phyloP scores from a whole-genome alignment of 1,140 invertebrate species.

The Coboldia fuscipes region DNA sequence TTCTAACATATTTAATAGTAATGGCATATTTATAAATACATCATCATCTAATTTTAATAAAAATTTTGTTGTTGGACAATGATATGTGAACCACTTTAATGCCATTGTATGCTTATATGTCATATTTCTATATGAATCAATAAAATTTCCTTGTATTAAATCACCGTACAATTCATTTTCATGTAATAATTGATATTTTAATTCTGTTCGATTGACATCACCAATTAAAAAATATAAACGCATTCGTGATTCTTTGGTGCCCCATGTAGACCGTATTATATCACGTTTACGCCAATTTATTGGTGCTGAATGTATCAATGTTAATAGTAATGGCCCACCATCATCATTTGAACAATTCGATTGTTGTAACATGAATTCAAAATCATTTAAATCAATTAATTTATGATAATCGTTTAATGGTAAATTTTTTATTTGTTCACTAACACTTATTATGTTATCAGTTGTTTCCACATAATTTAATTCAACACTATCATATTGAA shows the following conservation, averaged over 20 bases:
- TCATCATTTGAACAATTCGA: conserved; percentile 21
- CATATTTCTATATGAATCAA: conserved; percentile 62
- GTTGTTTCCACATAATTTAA: no score
- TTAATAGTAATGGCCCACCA: conserved; percentile 24
- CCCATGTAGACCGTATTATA: conserved; percentile 47
- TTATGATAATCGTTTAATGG: conserved; percentile 20
- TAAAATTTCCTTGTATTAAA: conserved; percentile 57
- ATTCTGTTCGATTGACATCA: conserved; percentile 15
- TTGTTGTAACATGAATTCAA: conserved; percentile 31
- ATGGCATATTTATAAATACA: conserved; percentile 49
- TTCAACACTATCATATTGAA: no score
- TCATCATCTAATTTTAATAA: conserved; percentile 62
- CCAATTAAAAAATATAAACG: conserved; percentile 50
- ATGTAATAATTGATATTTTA: conserved; percentile 25
- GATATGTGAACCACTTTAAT: conserved; percentile 56
- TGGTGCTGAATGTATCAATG: conserved; percentile 46
- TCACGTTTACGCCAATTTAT: conserved; percentile 33
- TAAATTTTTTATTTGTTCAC: no score
- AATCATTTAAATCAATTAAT: conserved; percentile 32
- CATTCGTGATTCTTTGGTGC: conserved; percentile 18
- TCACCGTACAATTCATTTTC: conserved; percentile 42
- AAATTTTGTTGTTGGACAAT: conserved; percentile 44
- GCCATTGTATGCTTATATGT: conserved; percentile 73
- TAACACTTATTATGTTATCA: no score
- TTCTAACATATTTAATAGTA: conserved; percentile 36